Percentiles rank a stretch among this genome's conserved stretches.
These are phyloP conservation scores for Cephonodes hylas DNA, from an alignment of 2,888 invertebrate genomes.

Conservation along the genomic window DNA sequence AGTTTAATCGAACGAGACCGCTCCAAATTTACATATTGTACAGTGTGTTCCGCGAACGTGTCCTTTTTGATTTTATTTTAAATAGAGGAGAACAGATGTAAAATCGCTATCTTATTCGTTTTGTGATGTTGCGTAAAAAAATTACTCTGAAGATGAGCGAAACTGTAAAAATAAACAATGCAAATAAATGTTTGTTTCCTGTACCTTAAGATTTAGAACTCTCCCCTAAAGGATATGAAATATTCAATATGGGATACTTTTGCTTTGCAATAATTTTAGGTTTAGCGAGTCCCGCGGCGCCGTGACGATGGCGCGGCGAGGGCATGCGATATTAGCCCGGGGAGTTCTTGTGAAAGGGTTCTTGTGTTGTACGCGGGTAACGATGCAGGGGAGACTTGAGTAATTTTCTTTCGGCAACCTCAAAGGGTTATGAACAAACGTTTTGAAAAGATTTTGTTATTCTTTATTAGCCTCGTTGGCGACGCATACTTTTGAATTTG, in stretches of 20 bases:
- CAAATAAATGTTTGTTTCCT: neutral
- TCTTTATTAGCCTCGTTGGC: neutral
- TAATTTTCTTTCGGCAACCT: slow-evolving; percentile 6
- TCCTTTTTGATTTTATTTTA: neutral
- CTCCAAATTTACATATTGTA: slow-evolving; percentile 1
- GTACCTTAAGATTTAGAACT: neutral
- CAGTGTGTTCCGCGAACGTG: neutral
- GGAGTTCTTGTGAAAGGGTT: slow-evolving; percentile 14
- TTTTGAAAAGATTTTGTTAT: neutral
- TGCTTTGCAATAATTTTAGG: neutral
- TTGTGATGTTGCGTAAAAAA: too few relatives aligned
- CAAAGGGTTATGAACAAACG: slow-evolving; percentile 1
- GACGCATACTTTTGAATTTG: too few relatives aligned
- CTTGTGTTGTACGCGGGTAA: slow-evolving; percentile 10
- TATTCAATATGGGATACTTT: slow-evolving; percentile 1
- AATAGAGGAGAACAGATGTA: neutral
- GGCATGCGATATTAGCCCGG: slow-evolving; percentile 11
- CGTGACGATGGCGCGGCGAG: neutral
- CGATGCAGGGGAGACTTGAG: neutral
- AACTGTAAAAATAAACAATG: neutral
- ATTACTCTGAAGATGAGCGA: too few relatives aligned
- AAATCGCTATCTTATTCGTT: neutral
- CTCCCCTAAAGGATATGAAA: neutral
- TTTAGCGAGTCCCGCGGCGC: neutral
- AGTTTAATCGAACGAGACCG: neutral